A percentile compares a stretch with the other conserved stretches of the same genome.
phyloP scores from a whole-genome alignment of 2,888 invertebrate species.

The Linnaemya vulpina region DNA sequence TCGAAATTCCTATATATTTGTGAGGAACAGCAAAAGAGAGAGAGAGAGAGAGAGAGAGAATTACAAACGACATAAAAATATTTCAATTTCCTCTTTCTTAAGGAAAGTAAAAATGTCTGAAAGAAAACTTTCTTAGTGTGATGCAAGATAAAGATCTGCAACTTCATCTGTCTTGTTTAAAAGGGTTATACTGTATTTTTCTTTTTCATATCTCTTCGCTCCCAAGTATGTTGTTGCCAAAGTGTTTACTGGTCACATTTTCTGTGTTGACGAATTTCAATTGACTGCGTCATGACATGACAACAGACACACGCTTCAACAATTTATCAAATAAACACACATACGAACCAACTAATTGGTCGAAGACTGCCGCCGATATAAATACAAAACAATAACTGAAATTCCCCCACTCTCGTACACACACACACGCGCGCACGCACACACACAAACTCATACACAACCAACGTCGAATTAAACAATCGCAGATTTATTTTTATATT shows the following conservation, averaged over 20 bases:
- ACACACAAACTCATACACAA: not conserved
- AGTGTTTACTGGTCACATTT: constrained; percentile 34
- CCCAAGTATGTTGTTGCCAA: not conserved
- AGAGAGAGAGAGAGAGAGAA: no score
- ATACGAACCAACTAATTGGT: constrained; percentile 70
- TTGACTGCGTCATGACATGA: constrained; percentile 68
- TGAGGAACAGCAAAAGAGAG: no score
- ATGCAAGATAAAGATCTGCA: not conserved
- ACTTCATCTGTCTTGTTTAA: not conserved
- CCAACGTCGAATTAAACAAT: constrained; percentile 23
- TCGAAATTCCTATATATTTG: no score
- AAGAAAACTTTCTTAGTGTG: no score
- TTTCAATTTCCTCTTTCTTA: no score
- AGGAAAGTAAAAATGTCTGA: no score
- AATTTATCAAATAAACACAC: constrained; percentile 70
- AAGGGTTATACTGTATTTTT: not conserved
- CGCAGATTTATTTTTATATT: constrained; percentile 1
- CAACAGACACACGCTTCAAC: constrained; percentile 68
- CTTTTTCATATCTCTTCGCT: not conserved
- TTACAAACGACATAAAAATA: no score
- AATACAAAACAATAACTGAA: constrained; percentile 52
- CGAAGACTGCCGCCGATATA: constrained; percentile 61
- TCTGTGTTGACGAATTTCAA: constrained; percentile 62
- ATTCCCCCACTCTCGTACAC: constrained; percentile 12
- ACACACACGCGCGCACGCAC: not conserved